Percentiles rank a stretch among this genome's conserved stretches.
These are phyloP conservation scores for Tenrec ecaudatus DNA, from an alignment of 2,113 vertebrate genomes.

Conservation along the genomic window DNA sequence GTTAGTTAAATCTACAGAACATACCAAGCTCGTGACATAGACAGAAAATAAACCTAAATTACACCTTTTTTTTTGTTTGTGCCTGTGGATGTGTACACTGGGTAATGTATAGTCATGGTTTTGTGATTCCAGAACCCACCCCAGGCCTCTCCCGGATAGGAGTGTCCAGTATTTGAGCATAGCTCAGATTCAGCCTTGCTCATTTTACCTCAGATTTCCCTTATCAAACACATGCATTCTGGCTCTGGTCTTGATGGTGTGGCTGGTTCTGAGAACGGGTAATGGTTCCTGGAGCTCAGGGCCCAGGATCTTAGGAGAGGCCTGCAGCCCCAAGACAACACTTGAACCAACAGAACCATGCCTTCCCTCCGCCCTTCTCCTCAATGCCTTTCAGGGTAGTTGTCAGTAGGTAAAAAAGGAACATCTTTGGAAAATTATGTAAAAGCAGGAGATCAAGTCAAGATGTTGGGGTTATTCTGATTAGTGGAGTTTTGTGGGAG, in stretches of 20 bases:
- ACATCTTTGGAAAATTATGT: constrained; percentile 2
- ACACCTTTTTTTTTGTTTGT: background rate
- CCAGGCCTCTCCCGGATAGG: constrained; percentile 3
- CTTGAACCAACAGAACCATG: background rate
- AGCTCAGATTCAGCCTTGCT: background rate
- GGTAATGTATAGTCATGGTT: background rate
- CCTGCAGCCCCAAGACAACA: background rate
- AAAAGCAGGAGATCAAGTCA: background rate
- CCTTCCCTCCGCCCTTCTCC: constrained; percentile 23
- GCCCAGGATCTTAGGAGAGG: background rate
- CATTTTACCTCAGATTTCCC: constrained; percentile 30
- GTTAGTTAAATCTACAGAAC: constrained; percentile 39
- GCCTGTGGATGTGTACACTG: background rate
- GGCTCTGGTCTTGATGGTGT: background rate
- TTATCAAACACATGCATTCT: background rate
- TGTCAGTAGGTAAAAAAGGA: constrained; percentile 20
- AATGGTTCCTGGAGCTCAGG: background rate
- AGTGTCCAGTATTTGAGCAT: background rate
- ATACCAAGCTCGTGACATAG: background rate
- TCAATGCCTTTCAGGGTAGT: constrained; percentile 34
- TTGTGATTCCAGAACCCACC: background rate
- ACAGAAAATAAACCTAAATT: constrained; percentile 16
- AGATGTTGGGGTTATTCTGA: background rate
- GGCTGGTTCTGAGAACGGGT: constrained; percentile 4
- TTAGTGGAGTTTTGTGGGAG: background rate